Percentiles rank a stretch among this genome's conserved stretches.
phyloP scores from a whole-genome alignment of 2,113 vertebrate genomes.

The Baryphthengus martii region DNA sequence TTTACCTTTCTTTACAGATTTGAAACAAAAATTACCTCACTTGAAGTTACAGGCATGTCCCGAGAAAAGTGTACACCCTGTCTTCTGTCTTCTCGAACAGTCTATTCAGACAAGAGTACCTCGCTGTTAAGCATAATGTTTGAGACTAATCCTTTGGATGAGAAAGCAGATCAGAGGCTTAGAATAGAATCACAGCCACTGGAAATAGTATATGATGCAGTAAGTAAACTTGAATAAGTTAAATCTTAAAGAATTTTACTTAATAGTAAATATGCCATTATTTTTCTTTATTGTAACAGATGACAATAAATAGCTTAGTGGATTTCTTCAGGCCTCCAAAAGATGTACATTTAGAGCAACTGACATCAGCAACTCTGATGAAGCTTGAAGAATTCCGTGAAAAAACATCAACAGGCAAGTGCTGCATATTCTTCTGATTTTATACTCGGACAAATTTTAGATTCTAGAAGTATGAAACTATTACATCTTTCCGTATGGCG shows the following conservation, averaged over 20 bases:
- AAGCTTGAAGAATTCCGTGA: slow-evolving; percentile 98
- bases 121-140: slow-evolving; percentile 88
- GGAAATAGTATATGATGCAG: slow-evolving; percentile 96
- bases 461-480: background rate
- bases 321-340: slow-evolving; percentile 91
- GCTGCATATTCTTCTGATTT: background rate
- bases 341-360: slow-evolving; percentile 87
- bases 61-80: slow-evolving; percentile 73
- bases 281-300: slow-evolving; percentile 72
- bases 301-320: slow-evolving; percentile 89
- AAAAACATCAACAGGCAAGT: slow-evolving; percentile 92
- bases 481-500: background rate
- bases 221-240: slow-evolving; percentile 71
- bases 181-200: slow-evolving; percentile 89
- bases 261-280: background rate
- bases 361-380: slow-evolving; percentile 92
- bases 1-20: slow-evolving; percentile 72
- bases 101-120: slow-evolving; percentile 68
- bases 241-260: background rate
- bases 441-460: background rate
- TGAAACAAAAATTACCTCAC: slow-evolving; percentile 83
- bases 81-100: slow-evolving; percentile 83
- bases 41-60: slow-evolving; percentile 86
- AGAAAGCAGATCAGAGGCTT: slow-evolving; percentile 84
- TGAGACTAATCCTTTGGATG: slow-evolving; percentile 94